Evolutionary conservation across 1,140 invertebrate genomes (phyloP).

Genomic region (Aphis gossypii): DNA sequence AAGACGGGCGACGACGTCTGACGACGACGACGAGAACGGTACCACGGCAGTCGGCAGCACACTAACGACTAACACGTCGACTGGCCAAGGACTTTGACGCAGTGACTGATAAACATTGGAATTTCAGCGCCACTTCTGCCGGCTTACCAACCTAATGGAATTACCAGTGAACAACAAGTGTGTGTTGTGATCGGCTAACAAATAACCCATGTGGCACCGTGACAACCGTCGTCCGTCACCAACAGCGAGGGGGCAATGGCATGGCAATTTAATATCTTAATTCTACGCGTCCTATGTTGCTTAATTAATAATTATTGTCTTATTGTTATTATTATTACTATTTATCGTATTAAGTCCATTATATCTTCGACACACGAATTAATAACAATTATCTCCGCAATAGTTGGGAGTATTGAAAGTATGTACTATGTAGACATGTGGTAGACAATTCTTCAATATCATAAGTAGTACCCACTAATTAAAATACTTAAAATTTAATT

Average conservation of each 20-base stretch:
- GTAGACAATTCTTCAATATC: neutral
- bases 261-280: neutral
- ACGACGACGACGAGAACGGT: neutral
- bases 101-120: constrained; percentile 45
- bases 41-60: neutral
- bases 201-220: neutral
- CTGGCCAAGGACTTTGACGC: constrained; percentile 38
- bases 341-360: neutral
- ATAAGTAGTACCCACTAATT: no score
- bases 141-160: constrained; percentile 31
- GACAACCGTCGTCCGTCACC: neutral
- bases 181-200: neutral
- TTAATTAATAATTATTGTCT: neutral
- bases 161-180: neutral
- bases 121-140: constrained; percentile 38
- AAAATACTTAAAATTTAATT: no score
- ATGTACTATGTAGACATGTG: no score
- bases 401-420: neutral
- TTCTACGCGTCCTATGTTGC: neutral
- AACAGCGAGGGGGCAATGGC: neutral
- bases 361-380: neutral
- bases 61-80: neutral
- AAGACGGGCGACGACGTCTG: neutral
- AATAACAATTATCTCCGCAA: neutral
- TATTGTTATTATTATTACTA: neutral